Percentiles rank a stretch among this genome's conserved stretches.
Conservation (phyloP, 2,113 vertebrate genomes). For the Protomyctophum bolini region DNA sequence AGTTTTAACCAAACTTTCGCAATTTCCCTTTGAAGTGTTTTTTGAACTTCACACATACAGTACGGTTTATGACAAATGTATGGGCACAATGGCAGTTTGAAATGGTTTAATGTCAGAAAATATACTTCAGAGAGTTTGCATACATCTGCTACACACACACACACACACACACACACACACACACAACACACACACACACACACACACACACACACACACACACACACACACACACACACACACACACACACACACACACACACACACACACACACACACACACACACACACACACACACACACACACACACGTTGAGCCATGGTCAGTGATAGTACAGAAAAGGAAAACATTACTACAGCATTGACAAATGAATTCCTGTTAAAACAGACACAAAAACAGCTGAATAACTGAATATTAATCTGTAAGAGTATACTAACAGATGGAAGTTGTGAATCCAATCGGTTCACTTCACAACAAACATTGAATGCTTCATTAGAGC, state of each 20-base stretch:
- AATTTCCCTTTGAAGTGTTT: too few species aligned
- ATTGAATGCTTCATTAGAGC: too few species aligned
- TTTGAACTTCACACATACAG: neutral
- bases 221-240: constrained; percentile 4
- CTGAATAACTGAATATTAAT: neutral
- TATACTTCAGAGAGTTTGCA: constrained; percentile 11
- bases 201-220: constrained; percentile 25
- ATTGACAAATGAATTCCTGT: too few species aligned
- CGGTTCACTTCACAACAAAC: too few species aligned
- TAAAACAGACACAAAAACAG: too few species aligned
- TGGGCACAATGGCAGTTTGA: constrained; percentile 33
- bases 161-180: constrained; percentile 10
- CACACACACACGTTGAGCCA: constrained; percentile 9
- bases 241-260: neutral
- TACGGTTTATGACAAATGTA: constrained; percentile 10
- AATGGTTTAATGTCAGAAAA: constrained; percentile 29
- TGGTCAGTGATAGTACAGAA: constrained; percentile 36
- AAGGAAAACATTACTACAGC: too few species aligned
- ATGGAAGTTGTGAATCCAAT: constrained; percentile 44
- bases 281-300: constrained; percentile 16
- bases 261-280: neutral
- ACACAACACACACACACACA: constrained; percentile 1
- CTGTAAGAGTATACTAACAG: constrained; percentile 25
- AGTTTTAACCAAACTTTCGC: too few species aligned
- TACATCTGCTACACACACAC: constrained; percentile 26